Percentiles rank a stretch among this genome's conserved stretches.
Conservation (phyloP, 2,888 invertebrate species). For the Torymus auratus region DNA sequence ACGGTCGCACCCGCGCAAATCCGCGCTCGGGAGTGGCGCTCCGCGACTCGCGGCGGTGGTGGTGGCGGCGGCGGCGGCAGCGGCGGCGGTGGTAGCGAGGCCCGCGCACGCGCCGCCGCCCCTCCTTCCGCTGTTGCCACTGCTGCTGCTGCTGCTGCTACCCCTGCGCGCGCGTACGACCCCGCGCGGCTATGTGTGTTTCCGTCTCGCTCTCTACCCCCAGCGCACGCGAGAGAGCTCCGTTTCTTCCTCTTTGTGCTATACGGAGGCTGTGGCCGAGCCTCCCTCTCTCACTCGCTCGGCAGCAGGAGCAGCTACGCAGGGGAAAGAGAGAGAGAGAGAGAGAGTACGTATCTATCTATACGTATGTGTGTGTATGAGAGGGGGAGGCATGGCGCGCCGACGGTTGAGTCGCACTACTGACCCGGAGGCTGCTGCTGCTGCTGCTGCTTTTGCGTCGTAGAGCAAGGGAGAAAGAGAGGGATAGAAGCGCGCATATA, state of each 20-base stretch:
- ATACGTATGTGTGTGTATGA: neutral
- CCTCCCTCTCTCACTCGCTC: neutral
- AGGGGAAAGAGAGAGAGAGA: too few relatives aligned
- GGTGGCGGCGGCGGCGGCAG: slow-evolving; percentile 74
- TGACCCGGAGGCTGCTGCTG: slow-evolving; percentile 49
- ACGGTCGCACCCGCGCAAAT: slow-evolving; percentile 65
- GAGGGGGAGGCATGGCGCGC: slow-evolving; percentile 16
- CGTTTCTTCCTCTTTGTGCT: neutral
- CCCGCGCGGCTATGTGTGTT: neutral
- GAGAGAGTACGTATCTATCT: neutral
- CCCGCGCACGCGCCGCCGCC: slow-evolving; percentile 52
- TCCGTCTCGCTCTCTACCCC: neutral
- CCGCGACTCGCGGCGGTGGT: slow-evolving; percentile 77
- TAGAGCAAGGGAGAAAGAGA: too few relatives aligned
- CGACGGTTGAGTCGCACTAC: slow-evolving; percentile 53
- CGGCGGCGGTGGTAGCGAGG: slow-evolving; percentile 71
- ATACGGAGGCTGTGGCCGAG: neutral
- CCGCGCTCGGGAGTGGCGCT: slow-evolving; percentile 77
- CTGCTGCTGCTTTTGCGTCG: slow-evolving; percentile 12
- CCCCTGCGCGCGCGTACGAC: neutral
- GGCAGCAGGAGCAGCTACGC: neutral
- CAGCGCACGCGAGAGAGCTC: too few relatives aligned
- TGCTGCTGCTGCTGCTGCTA: slow-evolving; percentile 2
- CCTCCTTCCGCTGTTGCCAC: slow-evolving; percentile 57
- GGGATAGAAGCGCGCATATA: too few relatives aligned